Conservation (phyloP, 2,797 vertebrate genomes). For the Anguilla marmorata region DNA sequence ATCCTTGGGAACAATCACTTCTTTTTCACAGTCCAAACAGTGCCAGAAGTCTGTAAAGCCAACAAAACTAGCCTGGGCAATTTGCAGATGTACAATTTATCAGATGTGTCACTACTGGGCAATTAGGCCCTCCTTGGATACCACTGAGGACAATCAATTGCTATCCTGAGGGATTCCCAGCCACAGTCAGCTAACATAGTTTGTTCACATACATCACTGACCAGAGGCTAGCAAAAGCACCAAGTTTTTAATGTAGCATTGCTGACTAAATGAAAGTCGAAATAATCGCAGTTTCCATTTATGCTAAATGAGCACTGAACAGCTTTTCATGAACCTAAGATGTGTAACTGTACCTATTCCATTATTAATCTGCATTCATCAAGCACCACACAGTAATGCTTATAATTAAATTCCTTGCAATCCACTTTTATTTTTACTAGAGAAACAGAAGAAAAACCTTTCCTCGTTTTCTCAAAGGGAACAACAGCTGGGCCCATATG, state of each 20-base stretch:
- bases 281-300: background rate
- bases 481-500: background rate
- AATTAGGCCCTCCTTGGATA: no score
- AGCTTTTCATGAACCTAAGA: background rate
- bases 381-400: background rate
- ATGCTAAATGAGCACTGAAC: background rate
- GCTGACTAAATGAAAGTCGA: background rate
- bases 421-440: background rate
- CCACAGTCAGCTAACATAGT: no score
- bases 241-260: background rate
- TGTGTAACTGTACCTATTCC: background rate
- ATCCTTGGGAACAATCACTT: no score
- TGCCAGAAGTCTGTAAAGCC: no score
- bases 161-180: no score
- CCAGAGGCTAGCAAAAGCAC: background rate
- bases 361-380: background rate
- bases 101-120: no score
- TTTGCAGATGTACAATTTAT: no score
- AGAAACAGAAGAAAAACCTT: background rate
- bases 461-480: background rate
- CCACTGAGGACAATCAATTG: no score
- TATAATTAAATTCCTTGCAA: background rate
- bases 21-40: no score
- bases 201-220: background rate
- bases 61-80: no score